These are phyloP conservation scores for Onychomys torridus DNA, from an alignment of 2,797 vertebrate genomes.

Conservation along the genomic window DNA sequence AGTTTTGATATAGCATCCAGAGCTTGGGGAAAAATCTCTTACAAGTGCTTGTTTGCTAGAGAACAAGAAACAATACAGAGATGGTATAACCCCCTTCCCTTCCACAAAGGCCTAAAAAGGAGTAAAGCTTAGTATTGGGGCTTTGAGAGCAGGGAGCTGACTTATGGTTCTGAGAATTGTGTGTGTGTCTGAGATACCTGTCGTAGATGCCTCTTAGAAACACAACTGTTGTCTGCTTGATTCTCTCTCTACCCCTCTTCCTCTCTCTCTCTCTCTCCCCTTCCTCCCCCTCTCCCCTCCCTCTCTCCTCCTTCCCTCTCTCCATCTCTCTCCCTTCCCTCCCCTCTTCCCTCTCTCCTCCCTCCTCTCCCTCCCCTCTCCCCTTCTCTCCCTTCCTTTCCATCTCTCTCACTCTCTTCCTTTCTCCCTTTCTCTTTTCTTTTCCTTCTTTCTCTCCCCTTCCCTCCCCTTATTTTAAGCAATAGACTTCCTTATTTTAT, in stretches of 20 bases:
- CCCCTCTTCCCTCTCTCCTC: no score
- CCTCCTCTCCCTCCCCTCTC: accelerated
- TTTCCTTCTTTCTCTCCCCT: not conserved
- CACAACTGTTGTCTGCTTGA: not conserved
- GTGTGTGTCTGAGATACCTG: not conserved
- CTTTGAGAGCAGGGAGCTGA: not conserved
- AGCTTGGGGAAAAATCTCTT: not conserved
- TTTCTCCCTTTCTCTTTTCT: not conserved
- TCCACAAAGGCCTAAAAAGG: no score
- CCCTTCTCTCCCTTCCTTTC: no score
- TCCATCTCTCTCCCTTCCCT: no score
- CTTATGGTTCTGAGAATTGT: not conserved
- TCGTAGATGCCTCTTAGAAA: not conserved
- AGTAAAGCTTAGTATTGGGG: not conserved
- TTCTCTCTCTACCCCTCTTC: no score
- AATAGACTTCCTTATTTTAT: not conserved
- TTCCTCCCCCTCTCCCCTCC: no score
- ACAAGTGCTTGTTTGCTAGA: not conserved
- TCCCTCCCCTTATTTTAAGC: not conserved
- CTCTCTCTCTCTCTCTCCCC: accelerated
- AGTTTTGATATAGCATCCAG: constrained; percentile 6
- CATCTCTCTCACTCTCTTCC: no score
- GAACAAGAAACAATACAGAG: not conserved
- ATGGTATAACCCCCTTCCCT: not conserved
- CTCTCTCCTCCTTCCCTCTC: no score